Percentiles rank a stretch among this genome's conserved stretches.
phyloP scores from a whole-genome alignment of 2,113 vertebrate genomes.

The Sigmodon hispidus region DNA sequence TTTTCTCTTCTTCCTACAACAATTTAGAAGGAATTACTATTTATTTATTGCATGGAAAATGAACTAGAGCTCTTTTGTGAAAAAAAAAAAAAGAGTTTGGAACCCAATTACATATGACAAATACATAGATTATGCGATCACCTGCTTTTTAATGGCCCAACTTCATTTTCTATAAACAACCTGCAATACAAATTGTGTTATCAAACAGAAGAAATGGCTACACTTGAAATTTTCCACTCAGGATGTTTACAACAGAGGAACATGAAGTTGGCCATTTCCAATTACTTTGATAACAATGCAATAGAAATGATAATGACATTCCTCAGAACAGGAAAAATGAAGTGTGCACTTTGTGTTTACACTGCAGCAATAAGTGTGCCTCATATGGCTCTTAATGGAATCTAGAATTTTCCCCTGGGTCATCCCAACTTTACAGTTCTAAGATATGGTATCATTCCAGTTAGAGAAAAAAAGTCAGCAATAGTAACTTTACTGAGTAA shows the following conservation, averaged over 20 bases:
- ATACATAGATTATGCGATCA: slow-evolving; percentile 10
- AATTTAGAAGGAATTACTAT: slow-evolving; percentile 22
- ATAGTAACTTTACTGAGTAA: neutral
- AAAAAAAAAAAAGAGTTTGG: neutral
- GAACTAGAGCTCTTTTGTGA: neutral
- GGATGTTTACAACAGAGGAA: slow-evolving; percentile 44
- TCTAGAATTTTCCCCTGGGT: slow-evolving; percentile 13
- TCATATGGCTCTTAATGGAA: slow-evolving; percentile 30
- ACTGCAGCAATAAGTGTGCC: neutral
- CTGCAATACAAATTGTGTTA: slow-evolving; percentile 53
- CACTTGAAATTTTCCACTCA: slow-evolving; percentile 57
- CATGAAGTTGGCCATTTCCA: slow-evolving; percentile 60
- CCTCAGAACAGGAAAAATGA: slow-evolving; percentile 25
- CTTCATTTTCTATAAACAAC: slow-evolving; percentile 49
- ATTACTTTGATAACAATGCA: slow-evolving; percentile 70
- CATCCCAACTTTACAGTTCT: slow-evolving; percentile 17
- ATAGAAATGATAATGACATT: slow-evolving; percentile 61
- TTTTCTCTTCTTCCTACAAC: neutral
- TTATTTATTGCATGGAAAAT: slow-evolving; percentile 23
- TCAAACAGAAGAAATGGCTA: slow-evolving; percentile 49
- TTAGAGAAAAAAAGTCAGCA: neutral
- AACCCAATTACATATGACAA: slow-evolving; percentile 50
- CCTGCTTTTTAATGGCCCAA: slow-evolving; percentile 30
- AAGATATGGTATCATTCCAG: slow-evolving; percentile 50
- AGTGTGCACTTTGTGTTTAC: slow-evolving; percentile 38